A percentile compares a stretch with the other conserved stretches of the same genome.
These are phyloP conservation scores for Martes flavigula DNA, from an alignment of 2,797 vertebrate genomes.

Conservation along the genomic window DNA sequence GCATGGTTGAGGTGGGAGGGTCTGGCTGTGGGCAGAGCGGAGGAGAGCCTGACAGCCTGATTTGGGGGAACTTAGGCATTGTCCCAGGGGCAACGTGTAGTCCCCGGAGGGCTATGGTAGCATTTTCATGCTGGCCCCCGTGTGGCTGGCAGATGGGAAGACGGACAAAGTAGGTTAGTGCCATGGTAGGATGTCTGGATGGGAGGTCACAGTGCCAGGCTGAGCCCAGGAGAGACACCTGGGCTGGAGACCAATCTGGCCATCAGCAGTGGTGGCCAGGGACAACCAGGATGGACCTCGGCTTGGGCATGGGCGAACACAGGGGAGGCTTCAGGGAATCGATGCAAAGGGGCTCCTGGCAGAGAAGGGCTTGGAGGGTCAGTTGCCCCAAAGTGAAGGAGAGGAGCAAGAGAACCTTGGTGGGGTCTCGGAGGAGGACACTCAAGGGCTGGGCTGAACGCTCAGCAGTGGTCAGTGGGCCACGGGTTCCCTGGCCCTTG, in stretches of 20 bases:
- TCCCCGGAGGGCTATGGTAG: fast-evolving
- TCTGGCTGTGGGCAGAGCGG: neutral
- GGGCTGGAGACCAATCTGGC: neutral
- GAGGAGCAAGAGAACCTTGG: neutral
- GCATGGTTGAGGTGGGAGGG: neutral
- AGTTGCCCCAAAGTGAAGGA: neutral
- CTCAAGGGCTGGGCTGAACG: fast-evolving
- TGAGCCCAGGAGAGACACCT: neutral
- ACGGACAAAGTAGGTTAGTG: fast-evolving
- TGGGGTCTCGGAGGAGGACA: neutral
- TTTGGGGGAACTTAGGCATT: neutral
- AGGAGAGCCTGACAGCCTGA: neutral
- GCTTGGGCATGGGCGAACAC: too few relatives aligned
- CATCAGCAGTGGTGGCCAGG: neutral
- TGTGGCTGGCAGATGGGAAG: neutral
- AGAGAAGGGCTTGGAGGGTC: fast-evolving
- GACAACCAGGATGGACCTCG: neutral
- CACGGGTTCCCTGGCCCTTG: fast-evolving
- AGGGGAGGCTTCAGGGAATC: neutral
- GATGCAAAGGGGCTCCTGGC: neutral
- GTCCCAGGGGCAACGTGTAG: neutral
- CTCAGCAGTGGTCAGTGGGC: neutral
- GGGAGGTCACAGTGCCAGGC: neutral
- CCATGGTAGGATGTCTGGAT: fast-evolving
- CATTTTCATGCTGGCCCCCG: fast-evolving